Base-by-base conservation (phyloP, 2,113 vertebrate genomes). In the Anhinga anhinga region DNA sequence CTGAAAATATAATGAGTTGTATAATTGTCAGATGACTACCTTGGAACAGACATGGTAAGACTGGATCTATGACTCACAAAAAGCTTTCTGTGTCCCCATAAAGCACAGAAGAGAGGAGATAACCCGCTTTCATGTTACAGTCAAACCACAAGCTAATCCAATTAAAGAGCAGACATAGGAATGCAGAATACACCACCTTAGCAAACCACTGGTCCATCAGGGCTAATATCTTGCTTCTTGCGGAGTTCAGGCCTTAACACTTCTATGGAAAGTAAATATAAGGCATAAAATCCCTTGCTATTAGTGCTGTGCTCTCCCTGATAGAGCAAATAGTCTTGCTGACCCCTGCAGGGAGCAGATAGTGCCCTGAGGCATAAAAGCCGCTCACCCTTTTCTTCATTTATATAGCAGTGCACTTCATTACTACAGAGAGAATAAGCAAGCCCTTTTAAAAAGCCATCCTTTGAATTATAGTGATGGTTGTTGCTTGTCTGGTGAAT, bases 261-360 rank as follows among this genome's bases (percentile, higher is more conserved):
- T 81, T 86, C 82, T 88, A 80, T 73, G 82, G 40, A 86, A 95
- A 92, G 86, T 45, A 92, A 96, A 92, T n/a, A 70, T 0, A 36
- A 96, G 79, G 85, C 79, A 69, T 21, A 62, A 92, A 73, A 95
- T 86, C 59, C 52, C 80, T 16, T 30, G 72, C 67, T 92, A 25
- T 80, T 62, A 95, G 87, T 22, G 67, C 87, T 77, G 59, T 45
- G 72, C 83, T 84, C 67, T 62, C 83, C 19, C 0, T 65, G 91
- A 73, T 11, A 69, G 71, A 73, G 91, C 85, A 61, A 83, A 90
- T 7, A 34, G 73, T 9, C 78, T 71, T 21, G 69, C 69, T 84
- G 94, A 66, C 84, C 84, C 94, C 92, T 83, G 83, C 94, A 78
- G 90, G 81, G 88, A 92, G 88, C 79, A 70, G 53, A 44, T 15